Evolutionary conservation across 2,888 invertebrate genomes (phyloP).

Genomic region (Stenoptilia bipunctidactyla): DNA sequence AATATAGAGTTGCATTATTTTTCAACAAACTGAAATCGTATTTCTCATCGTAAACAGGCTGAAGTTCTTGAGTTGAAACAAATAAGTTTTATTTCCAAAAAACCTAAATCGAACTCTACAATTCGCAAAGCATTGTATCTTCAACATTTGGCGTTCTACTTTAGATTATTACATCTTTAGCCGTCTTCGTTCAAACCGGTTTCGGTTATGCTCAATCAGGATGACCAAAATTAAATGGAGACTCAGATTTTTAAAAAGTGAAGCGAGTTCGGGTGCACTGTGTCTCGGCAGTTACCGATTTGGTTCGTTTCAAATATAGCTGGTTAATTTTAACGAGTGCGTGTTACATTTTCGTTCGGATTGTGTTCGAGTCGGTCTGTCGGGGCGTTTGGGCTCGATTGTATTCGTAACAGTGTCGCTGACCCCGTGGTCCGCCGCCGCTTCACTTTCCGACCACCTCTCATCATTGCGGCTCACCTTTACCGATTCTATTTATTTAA

Average conservation of each 20-base stretch:
- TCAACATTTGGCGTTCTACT: too few species aligned
- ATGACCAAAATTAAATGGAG: background rate
- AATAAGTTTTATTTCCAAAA: too few species aligned
- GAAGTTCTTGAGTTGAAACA: too few species aligned
- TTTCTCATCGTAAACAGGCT: too few species aligned
- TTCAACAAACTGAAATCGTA: too few species aligned
- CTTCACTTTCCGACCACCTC: background rate
- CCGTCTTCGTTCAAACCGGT: slow-evolving; percentile 5
- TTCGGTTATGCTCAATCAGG: slow-evolving; percentile 1
- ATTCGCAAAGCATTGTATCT: too few species aligned
- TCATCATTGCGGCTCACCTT: too few species aligned
- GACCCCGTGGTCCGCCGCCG: slow-evolving; percentile 5
- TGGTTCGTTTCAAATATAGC: background rate
- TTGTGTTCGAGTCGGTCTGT: background rate
- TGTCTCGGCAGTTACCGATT: background rate
- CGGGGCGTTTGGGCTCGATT: background rate
- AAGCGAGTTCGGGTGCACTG: background rate
- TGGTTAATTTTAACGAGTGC: background rate
- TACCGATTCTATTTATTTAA: too few species aligned
- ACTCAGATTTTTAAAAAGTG: too few species aligned
- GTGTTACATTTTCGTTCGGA: background rate
- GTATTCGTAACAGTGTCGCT: slow-evolving; percentile 6
- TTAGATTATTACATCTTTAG: slow-evolving; percentile 9
- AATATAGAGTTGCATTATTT: too few species aligned
- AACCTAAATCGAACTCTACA: too few species aligned